Percentiles rank a stretch among this genome's conserved stretches.
These are phyloP conservation scores for Riparia riparia DNA, from an alignment of 2,113 vertebrate species.

Conservation along the genomic window DNA sequence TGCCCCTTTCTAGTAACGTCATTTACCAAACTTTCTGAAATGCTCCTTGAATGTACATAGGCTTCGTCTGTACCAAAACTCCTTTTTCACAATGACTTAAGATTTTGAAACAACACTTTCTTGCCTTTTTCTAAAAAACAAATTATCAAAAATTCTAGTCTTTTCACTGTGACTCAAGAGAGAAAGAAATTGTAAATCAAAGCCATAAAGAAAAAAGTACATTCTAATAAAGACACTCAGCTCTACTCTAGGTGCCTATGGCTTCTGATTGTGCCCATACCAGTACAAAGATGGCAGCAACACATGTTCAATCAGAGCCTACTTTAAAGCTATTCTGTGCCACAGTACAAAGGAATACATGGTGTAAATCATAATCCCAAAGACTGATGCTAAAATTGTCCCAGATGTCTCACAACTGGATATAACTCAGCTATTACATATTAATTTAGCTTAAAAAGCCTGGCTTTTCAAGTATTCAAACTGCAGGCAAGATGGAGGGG, in stretches of 20 bases:
- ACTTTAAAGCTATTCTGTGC: neutral
- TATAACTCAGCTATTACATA: constrained; percentile 9
- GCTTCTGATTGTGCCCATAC: neutral
- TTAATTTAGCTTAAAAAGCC: neutral
- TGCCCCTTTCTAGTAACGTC: neutral
- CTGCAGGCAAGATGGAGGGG: neutral
- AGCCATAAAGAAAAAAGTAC: neutral
- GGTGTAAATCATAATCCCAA: neutral
- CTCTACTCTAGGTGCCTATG: neutral
- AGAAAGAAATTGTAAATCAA: neutral
- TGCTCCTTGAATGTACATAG: neutral
- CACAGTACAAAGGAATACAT: neutral
- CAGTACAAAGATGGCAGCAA: constrained; percentile 1
- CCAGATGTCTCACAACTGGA: constrained; percentile 18
- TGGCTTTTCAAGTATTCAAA: constrained; percentile 5
- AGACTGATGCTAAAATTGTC: neutral
- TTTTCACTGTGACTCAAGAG: neutral
- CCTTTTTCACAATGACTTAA: neutral
- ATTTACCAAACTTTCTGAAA: neutral
- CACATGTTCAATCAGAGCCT: neutral
- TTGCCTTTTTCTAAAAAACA: neutral
- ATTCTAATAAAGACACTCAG: neutral
- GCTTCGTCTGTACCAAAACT: neutral
- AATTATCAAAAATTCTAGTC: neutral
- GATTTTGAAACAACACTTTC: neutral